phyloP scores from a whole-genome alignment of 2,113 vertebrate species.

The Rhinopithecus roxellana region DNA sequence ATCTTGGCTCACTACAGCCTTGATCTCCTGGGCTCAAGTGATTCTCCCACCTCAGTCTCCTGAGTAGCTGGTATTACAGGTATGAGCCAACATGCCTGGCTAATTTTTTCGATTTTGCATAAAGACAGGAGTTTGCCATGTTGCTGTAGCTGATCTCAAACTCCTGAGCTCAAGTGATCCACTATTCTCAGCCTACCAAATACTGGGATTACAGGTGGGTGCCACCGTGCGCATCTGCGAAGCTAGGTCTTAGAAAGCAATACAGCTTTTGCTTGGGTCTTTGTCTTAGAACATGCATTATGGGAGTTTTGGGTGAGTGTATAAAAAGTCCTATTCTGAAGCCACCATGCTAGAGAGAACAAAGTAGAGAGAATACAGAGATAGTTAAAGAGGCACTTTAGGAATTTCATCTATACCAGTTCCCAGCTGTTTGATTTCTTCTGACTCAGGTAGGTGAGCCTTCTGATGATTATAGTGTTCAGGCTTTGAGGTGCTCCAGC shows the following conservation, averaged over 20 bases:
- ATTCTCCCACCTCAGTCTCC: no score
- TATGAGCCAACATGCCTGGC: no score
- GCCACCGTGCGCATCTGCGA: no score
- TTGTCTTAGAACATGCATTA: background rate
- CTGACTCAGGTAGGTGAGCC: background rate
- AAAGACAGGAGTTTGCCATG: no score
- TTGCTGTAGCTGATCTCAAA: no score
- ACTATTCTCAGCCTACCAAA: no score
- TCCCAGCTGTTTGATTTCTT: background rate
- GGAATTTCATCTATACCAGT: background rate
- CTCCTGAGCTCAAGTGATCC: no score
- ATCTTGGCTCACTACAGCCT: no score
- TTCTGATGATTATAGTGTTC: background rate
- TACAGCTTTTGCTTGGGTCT: background rate
- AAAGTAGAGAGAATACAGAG: background rate
- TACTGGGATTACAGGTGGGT: no score
- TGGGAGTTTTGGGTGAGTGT: background rate
- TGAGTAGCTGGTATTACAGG: no score
- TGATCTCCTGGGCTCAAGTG: no score
- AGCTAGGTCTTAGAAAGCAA: background rate
- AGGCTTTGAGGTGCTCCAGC: background rate
- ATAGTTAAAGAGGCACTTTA: background rate
- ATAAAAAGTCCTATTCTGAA: background rate
- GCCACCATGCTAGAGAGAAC: background rate
- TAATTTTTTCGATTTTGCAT: no score